Conservation (phyloP, 2,797 vertebrate species). For the Cebuella pygmaea region DNA sequence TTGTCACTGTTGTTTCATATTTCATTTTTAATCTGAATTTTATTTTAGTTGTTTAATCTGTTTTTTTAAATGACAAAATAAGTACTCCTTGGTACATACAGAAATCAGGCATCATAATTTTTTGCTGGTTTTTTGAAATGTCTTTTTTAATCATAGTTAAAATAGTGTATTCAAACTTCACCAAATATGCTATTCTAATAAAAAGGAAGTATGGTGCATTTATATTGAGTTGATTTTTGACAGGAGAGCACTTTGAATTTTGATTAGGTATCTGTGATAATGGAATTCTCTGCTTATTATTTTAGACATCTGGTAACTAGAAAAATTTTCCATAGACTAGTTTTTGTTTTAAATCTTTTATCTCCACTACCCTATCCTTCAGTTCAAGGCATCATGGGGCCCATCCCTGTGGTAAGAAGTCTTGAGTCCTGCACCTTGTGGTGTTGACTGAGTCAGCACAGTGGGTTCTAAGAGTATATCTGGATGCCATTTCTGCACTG, state of each 20-base stretch:
- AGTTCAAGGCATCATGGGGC: not conserved
- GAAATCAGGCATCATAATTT: constrained; percentile 20
- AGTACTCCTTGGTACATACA: not conserved
- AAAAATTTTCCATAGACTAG: not conserved
- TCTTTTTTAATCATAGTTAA: constrained; percentile 48
- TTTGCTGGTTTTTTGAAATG: constrained; percentile 39
- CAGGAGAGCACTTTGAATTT: constrained; percentile 43
- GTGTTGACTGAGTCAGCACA: not conserved
- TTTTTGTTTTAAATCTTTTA: not conserved
- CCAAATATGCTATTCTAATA: not conserved
- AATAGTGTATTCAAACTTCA: constrained; percentile 29
- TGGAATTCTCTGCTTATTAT: constrained; percentile 20
- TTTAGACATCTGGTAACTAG: constrained; percentile 20
- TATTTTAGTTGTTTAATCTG: constrained; percentile 19
- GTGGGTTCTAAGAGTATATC: not conserved
- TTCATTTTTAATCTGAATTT: constrained; percentile 32
- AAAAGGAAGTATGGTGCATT: not conserved
- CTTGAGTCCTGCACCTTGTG: not conserved
- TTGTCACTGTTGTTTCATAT: constrained; percentile 39
- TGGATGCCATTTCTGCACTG: not conserved
- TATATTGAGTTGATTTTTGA: constrained; percentile 15
- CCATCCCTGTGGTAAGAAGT: not conserved
- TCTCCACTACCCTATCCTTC: not conserved
- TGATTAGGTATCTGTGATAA: not conserved
- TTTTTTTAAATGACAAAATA: constrained; percentile 37